Base-by-base conservation (phyloP, 2,888 invertebrate genomes). In the Torymus tubicola region DNA sequence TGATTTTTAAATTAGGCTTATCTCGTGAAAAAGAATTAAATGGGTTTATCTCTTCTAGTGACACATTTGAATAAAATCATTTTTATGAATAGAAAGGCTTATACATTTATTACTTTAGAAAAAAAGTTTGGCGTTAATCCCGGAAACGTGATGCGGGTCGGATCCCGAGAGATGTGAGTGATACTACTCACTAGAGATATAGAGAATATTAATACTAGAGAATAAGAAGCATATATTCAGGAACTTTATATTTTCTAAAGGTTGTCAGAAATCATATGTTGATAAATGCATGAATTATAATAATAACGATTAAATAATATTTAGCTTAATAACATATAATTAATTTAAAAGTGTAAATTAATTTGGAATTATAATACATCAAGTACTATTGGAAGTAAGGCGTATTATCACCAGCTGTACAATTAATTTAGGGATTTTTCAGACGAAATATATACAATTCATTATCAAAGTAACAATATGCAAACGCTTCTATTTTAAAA, bases 61-160 rank as follows among this genome's bases (percentile, higher is more conserved):
- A 31, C 31, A 63, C 42, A 42, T n/a, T 2, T 5, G 5, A n/a
- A 42, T 10, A n/a, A 31, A 67, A 50, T 67, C 13, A 18, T 67
- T 67, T 67, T 53, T 53, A 53, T 53, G 21, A 53, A 52, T 52
- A 18, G 53, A 67, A 67, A 53, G 16, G 53, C 67, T 67, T 53
- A 67, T 18, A 21, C 65, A 18, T 50, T 52, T 18, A 42, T 21
- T 42, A 52, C 18, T 50, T 42, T 16, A 16, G 21, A 16, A 18
- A 67, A 67, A 68, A 68, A 55, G 53, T 68, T 68, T 68, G 2
- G 53, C 53, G 55, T 24, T 68, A 68, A 68, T 68, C 68, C 68
- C 21, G 61, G 21, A 61, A 61, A 61, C 21, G 61, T 61, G 61
- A 61, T 12, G 61, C 61, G 21, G 14, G 53, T 21, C 53, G 8